Conservation (phyloP, 1,140 invertebrate species). For the Drosophila equinoxialis region DNA sequence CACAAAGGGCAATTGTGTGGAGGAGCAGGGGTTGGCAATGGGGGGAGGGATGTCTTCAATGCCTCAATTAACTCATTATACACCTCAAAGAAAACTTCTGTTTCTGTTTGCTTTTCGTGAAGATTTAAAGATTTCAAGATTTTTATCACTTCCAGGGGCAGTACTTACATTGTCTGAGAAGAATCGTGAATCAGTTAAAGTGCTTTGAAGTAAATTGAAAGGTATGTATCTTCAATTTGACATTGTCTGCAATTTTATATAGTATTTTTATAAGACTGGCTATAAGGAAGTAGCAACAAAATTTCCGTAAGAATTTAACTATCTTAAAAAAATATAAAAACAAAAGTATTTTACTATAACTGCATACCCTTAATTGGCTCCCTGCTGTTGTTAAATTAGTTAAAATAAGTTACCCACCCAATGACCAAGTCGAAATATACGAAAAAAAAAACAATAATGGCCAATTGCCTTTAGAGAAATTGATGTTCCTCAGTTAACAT, state of each 20-base stretch:
- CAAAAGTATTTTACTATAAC: background rate
- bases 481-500: constrained; percentile 56
- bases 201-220: background rate
- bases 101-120: constrained; percentile 19
- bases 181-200: constrained; percentile 23
- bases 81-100: constrained; percentile 10
- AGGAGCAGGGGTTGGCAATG: background rate
- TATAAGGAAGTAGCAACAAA: constrained; percentile 10
- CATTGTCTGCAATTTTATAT: background rate
- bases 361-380: background rate
- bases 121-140: constrained; percentile 10
- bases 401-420: constrained; percentile 28
- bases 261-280: background rate
- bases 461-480: constrained; percentile 32
- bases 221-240: background rate
- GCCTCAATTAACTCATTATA: constrained; percentile 21
- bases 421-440: constrained; percentile 2
- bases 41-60: background rate
- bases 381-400: constrained; percentile 29
- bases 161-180: constrained; percentile 12
- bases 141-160: constrained; percentile 16
- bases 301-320: background rate
- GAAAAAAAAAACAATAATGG: background rate
- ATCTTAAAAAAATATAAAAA: background rate
- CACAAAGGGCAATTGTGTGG: background rate